Evolutionary conservation across 2,888 invertebrate species (phyloP).

Genomic region (Myathropa florea): DNA sequence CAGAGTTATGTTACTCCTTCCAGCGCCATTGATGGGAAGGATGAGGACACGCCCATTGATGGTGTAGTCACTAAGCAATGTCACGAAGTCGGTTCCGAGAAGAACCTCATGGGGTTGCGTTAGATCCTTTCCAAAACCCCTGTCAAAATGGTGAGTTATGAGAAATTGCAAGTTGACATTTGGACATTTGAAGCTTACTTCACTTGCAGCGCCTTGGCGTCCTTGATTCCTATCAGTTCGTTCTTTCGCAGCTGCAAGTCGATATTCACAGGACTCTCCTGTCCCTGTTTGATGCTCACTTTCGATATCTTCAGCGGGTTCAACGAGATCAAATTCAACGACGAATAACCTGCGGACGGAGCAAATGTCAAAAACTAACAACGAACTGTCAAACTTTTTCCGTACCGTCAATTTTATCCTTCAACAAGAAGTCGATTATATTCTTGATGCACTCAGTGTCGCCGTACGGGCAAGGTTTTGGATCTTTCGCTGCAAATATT

Average conservation of each 20-base stretch:
- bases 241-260: conserved; percentile 69
- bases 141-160: conserved; percentile 18
- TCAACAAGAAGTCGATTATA: conserved; percentile 53
- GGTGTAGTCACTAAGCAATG: conserved; percentile 73
- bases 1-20: conserved; percentile 74
- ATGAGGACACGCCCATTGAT: conserved; percentile 77
- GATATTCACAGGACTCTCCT: conserved; percentile 73
- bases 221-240: conserved; percentile 48
- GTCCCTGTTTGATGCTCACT: conserved; percentile 71
- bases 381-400: not conserved
- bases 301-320: conserved; percentile 67
- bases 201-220: conserved; percentile 23
- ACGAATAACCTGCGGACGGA: conserved; percentile 48
- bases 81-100: conserved; percentile 35
- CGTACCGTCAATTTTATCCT: conserved; percentile 39
- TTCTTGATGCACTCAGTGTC: conserved; percentile 64
- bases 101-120: conserved; percentile 70
- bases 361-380: not conserved
- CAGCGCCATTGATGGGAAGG: conserved; percentile 77
- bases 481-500: conserved; percentile 55
- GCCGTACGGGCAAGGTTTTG: conserved; percentile 65
- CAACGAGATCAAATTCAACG: conserved; percentile 60
- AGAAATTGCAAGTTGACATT: too few relatives aligned
- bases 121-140: conserved; percentile 74
- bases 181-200: conserved; percentile 47